Base-by-base conservation (phyloP, 2,113 vertebrate genomes). In the Istiophorus platypterus region DNA sequence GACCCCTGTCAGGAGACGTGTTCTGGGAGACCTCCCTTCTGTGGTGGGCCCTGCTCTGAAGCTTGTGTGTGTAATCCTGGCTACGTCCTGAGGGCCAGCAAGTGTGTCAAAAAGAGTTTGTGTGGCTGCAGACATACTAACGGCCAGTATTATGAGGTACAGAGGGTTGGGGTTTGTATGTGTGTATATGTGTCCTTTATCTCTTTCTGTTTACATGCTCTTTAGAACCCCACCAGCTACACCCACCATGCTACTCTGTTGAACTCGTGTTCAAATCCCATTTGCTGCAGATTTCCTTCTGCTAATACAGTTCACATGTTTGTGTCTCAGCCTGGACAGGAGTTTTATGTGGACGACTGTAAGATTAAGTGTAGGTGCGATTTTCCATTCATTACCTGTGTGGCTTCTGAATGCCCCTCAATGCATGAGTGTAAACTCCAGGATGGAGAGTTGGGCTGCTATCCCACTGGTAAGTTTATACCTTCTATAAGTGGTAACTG, bases 131-230 rank as follows among this genome's bases (percentile, higher is more conserved):
- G 7, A 1, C 20, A 90, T 79, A 70, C 27, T 37, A 91, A 94
- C 2, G 94, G 90, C 51, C 90, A 94, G 39, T 95, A 96, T 59
- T 95, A 95, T 52, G 45, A 95, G 94, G 94, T 95, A 81, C 56
- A 65, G 52, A 54, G n/a, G 11, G 8, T 9, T 20, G 39, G 39
- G 2, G 26, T 18, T 10, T 68, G 6, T 56, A 24, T 39, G 17
- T 62, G 47, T 47, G 42, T 17, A 5, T 47, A 15, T n/a, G n/a
- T n/a, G n/a, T n/a, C n/a, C n/a, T n/a, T n/a, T n/a, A n/a, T n/a
- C n/a, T n/a, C n/a, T n/a, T n/a, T n/a, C n/a, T n/a, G n/a, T n/a
- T n/a, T n/a, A n/a, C n/a, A n/a, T n/a, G n/a, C n/a, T n/a, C n/a
- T n/a, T n/a, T n/a, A 34, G 31, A 34, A 34, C 31, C 31, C 31